Evolutionary conservation across 2,888 invertebrate genomes (phyloP), one percentile per base, ranked within the genome.

Genomic region (Calephelis perditalis): DNA sequence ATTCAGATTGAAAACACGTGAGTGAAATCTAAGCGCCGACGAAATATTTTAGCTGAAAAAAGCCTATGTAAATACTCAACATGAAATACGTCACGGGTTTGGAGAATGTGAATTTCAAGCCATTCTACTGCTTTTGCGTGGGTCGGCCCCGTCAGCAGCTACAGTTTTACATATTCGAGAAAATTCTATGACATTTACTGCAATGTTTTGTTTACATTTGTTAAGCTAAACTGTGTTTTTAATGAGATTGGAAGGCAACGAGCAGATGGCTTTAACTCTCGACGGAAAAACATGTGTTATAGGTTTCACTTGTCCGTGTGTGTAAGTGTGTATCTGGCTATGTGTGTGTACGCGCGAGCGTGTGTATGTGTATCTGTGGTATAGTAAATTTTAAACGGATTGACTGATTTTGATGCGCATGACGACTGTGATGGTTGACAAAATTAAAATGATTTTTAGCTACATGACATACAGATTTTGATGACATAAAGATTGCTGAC

Each of bases 31-130:
- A 69, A 69, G 66, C 69, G 57, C 63, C 64, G 66, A 65, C 68
- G 67, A 68, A 68, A 68, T 65, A 68, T 67, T 68, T 66, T 69
- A 68, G 69, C 68, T 66, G 64, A 68, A 68, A 68, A 68, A 64
- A 64, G 62, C 62, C 66, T 68, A 59, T 64, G 65, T 66, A 66
- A 68, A 69, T 68, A 67, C 68, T 66, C 63, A 58, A 67, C 67
- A 64, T 67, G 62, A 67, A 68, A 68, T 68, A 62, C 67, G 68
- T 68, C 69, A 67, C 69, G 63, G 65, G 67, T 65, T 65, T 60
- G 61, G 68, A 63, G 67, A 66, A 66, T 68, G 68, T 67, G 65
- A 68, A 65, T 68, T 68, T 69, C 64, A 64, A 65, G 66, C 67
- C 64, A 68, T 68, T 69, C 65, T 60, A 58, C 62, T 44, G 65